phyloP scores from a whole-genome alignment of 2,113 vertebrate species.

The Sardina pilchardus region DNA sequence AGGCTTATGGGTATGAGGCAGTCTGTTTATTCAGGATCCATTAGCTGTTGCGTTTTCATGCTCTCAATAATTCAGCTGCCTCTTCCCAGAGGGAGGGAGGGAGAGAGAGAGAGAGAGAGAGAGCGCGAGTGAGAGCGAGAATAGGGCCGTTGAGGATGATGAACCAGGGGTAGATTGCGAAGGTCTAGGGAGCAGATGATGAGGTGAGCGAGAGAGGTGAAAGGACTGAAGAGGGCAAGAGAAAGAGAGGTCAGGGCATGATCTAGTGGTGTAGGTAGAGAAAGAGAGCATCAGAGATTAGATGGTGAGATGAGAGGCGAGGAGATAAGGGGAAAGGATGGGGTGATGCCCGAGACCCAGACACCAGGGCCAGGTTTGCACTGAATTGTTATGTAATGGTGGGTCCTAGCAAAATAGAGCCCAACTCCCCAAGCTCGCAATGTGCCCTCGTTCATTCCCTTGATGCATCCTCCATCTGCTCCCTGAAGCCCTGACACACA shows the following conservation, averaged over 20 bases:
- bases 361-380: background rate
- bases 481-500: slow-evolving; percentile 37
- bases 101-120: slow-evolving; percentile 26
- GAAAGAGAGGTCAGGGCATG: background rate
- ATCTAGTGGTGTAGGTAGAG: background rate
- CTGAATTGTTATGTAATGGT: background rate
- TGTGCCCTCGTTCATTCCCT: background rate
- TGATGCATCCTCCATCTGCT: background rate
- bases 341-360: background rate
- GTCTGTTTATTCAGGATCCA: slow-evolving; percentile 76
- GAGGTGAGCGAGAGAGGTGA: background rate
- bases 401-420: background rate
- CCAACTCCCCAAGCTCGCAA: background rate
- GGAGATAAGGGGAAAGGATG: background rate
- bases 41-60: slow-evolving; percentile 71
- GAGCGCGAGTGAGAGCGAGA: too few relatives aligned
- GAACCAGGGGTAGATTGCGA: slow-evolving; percentile 18
- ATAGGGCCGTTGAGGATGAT: slow-evolving; percentile 35
- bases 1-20: slow-evolving; percentile 20
- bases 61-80: slow-evolving; percentile 76
- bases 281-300: background rate
- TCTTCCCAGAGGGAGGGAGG: slow-evolving; percentile 58
- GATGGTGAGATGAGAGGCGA: background rate
- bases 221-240: background rate
- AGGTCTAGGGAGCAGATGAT: background rate